A percentile compares a stretch with the other conserved stretches of the same genome.
Conservation (phyloP, 2,888 invertebrate genomes). For the Apeira syringaria region DNA sequence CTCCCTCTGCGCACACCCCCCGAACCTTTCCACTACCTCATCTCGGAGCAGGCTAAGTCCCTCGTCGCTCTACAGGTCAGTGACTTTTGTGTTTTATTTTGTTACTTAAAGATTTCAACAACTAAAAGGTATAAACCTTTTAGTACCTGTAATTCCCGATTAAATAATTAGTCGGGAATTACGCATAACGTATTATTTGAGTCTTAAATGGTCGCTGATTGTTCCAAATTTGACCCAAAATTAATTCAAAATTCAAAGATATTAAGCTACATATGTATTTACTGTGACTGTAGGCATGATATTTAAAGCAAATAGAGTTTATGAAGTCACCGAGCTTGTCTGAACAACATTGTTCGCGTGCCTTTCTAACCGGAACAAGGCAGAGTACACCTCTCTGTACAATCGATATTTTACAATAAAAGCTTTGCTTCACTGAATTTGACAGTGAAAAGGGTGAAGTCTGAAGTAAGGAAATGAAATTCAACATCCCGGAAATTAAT, state of each 20-base stretch:
- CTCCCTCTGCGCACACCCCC: slow-evolving; percentile 88
- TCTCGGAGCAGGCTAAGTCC: slow-evolving; percentile 95
- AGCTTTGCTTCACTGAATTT: slow-evolving; percentile 18
- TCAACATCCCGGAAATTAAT: slow-evolving; percentile 14
- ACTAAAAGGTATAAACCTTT: too few relatives aligned
- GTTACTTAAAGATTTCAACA: too few relatives aligned
- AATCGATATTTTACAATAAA: slow-evolving; percentile 19
- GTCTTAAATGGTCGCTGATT: too few relatives aligned
- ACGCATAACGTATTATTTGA: too few relatives aligned
- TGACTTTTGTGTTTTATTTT: slow-evolving; percentile 11
- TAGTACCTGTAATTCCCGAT: too few relatives aligned
- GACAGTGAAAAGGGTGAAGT: slow-evolving; percentile 31
- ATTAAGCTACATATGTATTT: too few relatives aligned
- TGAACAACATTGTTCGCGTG: slow-evolving; percentile 1
- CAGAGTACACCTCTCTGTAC: slow-evolving; percentile 1
- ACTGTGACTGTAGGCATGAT: too few relatives aligned
- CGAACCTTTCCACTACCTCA: slow-evolving; percentile 91
- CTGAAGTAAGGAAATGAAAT: slow-evolving; percentile 19
- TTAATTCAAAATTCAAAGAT: too few relatives aligned
- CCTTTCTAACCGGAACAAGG: slow-evolving; percentile 8
- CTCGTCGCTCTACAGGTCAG: slow-evolving; percentile 90
- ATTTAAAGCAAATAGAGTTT: too few relatives aligned
- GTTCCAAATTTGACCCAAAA: too few relatives aligned
- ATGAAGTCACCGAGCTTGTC: neutral
- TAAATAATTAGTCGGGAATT: too few relatives aligned